These are phyloP conservation scores for Harpagifer antarcticus DNA, from an alignment of 2,797 vertebrate genomes.

Conservation along the genomic window DNA sequence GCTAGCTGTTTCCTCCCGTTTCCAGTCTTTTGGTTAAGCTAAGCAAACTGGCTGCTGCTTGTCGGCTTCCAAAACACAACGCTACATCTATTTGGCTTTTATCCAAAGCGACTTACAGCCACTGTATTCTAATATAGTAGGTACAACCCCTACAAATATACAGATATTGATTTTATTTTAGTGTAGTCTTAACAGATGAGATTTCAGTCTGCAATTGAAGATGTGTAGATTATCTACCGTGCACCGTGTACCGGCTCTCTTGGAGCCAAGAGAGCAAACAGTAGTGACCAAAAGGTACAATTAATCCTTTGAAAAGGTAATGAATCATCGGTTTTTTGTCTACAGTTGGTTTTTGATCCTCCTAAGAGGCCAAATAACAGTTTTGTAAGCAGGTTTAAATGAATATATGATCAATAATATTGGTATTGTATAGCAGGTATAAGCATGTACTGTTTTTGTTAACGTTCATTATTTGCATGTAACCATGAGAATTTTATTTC, in stretches of 20 bases:
- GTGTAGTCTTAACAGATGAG: not conserved
- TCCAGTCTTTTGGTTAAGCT: too few relatives aligned
- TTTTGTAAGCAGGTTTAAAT: not conserved
- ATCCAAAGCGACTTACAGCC: not conserved
- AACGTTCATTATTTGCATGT: not conserved
- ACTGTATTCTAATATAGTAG: not conserved
- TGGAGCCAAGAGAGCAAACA: not conserved
- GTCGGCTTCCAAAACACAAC: not conserved
- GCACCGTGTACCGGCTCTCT: not conserved
- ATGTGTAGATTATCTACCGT: not conserved
- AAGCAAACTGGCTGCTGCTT: not conserved
- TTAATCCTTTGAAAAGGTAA: not conserved
- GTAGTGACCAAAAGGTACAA: slow-evolving; percentile 7
- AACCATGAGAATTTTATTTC: not conserved
- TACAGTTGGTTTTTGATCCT: not conserved
- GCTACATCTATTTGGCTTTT: not conserved
- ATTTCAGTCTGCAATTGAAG: not conserved
- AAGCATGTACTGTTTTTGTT: not conserved
- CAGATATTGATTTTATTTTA: not conserved
- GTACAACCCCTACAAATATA: too few relatives aligned
- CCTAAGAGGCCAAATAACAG: not conserved
- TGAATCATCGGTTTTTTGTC: not conserved
- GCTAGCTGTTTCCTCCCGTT: not conserved
- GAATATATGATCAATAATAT: not conserved
- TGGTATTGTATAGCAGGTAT: not conserved